Conservation (phyloP, 2,113 vertebrate species). For the Callaeas wilsoni region DNA sequence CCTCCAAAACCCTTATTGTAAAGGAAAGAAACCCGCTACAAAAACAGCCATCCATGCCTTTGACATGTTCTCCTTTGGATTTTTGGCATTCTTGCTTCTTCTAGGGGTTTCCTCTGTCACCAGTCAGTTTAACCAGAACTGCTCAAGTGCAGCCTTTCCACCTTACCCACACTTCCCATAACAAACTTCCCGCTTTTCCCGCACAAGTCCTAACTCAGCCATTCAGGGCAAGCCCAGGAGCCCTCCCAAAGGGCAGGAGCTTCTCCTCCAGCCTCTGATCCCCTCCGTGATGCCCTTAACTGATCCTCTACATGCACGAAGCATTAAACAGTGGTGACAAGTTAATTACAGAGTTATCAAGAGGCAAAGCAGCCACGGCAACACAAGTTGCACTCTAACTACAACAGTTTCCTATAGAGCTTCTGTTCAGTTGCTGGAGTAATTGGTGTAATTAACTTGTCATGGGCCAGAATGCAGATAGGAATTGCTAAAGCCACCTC, state of each 20-base stretch:
- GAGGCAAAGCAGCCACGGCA: constrained; percentile 62
- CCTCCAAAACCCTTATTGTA: not conserved
- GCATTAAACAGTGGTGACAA: constrained; percentile 57
- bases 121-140: not conserved
- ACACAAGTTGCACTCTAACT: constrained; percentile 58
- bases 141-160: not conserved
- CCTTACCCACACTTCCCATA: not conserved
- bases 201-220: not conserved
- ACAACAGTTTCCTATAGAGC: constrained; percentile 59
- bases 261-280: constrained; percentile 42
- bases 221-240: not conserved
- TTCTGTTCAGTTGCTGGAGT: constrained; percentile 52
- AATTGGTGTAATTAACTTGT: constrained; percentile 65
- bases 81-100: not conserved
- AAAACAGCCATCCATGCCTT: not conserved
- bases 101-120: not conserved
- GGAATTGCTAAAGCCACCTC: constrained; percentile 41
- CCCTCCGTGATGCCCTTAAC: constrained; percentile 41
- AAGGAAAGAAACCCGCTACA: not conserved
- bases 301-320: constrained; percentile 25
- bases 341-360: constrained; percentile 65
- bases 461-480: constrained; percentile 54
- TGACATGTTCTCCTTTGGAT: rapidly evolving
- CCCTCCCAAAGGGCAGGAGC: constrained; percentile 46
- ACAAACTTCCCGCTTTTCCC: not conserved